Conservation (phyloP, 1,140 invertebrate genomes). For the Rhynchophorus ferrugineus region DNA sequence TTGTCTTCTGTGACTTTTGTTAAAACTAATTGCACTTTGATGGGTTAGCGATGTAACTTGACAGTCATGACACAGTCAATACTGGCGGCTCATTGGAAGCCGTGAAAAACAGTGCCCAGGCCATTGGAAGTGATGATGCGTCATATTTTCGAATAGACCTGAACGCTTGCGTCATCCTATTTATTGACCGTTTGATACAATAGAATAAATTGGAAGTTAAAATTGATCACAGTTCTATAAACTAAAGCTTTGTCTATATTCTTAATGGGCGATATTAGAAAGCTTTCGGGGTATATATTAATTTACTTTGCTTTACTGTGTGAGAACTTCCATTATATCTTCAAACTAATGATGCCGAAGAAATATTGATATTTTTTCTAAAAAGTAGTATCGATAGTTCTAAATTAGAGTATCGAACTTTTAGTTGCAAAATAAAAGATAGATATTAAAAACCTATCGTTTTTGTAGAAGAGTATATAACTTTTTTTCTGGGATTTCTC, state of each 20-base stretch:
- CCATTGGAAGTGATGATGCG: constrained; percentile 19
- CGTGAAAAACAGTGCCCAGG: constrained; percentile 13
- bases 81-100: constrained; percentile 18
- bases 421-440: too few relatives aligned
- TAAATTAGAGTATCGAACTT: too few relatives aligned
- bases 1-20: constrained; percentile 13
- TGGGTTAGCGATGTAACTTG: constrained; percentile 14
- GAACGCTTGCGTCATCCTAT: constrained; percentile 15
- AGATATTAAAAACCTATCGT: too few relatives aligned
- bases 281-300: too few relatives aligned
- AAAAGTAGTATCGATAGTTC: too few relatives aligned
- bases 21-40: constrained; percentile 17
- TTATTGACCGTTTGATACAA: constrained; percentile 21
- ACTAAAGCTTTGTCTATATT: constrained; percentile 10
- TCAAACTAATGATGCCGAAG: too few relatives aligned
- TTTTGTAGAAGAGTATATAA: too few relatives aligned
- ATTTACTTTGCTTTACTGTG: too few relatives aligned
- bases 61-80: constrained; percentile 16
- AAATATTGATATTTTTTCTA: too few relatives aligned
- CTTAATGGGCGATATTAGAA: constrained; percentile 4
- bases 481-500: too few relatives aligned
- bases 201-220: constrained; percentile 17
- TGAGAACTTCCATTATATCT: too few relatives aligned
- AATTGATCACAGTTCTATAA: constrained; percentile 17
- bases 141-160: constrained; percentile 17